phyloP scores from a whole-genome alignment of 2,113 vertebrate species.

The Craseonycteris thonglongyai region DNA sequence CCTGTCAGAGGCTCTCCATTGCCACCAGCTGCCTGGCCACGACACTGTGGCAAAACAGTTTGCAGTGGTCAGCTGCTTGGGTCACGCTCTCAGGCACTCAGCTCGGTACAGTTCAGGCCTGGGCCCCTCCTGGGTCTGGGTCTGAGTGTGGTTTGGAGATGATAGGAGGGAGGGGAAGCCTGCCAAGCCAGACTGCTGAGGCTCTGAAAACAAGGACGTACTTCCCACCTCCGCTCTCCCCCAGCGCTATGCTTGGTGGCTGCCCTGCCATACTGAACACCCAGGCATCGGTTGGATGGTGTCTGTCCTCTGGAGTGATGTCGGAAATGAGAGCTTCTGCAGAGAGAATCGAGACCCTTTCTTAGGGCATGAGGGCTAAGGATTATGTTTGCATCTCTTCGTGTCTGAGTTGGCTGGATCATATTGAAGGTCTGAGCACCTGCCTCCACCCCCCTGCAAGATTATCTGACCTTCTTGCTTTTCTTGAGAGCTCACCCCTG shows the following conservation, averaged over 20 bases:
- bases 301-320: neutral
- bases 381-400: neutral
- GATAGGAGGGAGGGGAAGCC: too few species aligned
- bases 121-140: neutral
- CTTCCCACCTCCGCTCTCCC: fast-evolving
- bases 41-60: neutral
- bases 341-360: neutral
- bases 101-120: neutral
- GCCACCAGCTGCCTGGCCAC: conserved; percentile 34
- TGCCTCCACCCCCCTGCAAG: too few species aligned
- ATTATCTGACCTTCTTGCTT: neutral
- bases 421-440: fast-evolving
- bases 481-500: neutral
- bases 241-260: fast-evolving
- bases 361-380: neutral
- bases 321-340: neutral
- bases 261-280: fast-evolving
- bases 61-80: neutral
- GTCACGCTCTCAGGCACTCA: neutral
- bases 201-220: neutral
- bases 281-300: fast-evolving
- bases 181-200: fast-evolving
- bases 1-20: conserved; percentile 33
- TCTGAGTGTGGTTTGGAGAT: too few species aligned
- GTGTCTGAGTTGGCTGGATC: too few species aligned